Evolutionary conservation across 2,797 vertebrate species (phyloP), one percentile per base, ranked within the genome.

Genomic region (Scomberomorus guttatus): DNA sequence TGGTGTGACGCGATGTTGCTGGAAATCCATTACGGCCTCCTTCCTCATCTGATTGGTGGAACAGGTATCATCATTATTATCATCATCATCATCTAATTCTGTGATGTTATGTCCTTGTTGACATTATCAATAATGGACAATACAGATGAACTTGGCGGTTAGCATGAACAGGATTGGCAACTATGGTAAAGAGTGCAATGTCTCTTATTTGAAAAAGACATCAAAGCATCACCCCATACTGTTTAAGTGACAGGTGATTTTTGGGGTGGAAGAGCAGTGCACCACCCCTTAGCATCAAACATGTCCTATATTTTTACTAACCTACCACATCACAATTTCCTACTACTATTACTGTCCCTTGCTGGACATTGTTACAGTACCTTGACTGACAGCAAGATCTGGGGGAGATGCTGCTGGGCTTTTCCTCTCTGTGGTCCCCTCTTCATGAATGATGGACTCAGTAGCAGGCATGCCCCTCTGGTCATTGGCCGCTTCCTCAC

Each of bases 1-100:
- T 95, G 72, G 95, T 96, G 83, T 93, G 91, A 83, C 93, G 94
- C 29, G 95, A 94, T 34, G 96, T 89, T 22, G 93, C 79, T 34
- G 95, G 94, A 17, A 94, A 94, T 20, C 92, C 92, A 50, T 91
- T 94, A 25, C 72, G 86, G 44, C 76, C 91, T 74, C 76, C 88
- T 18, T 92, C 93, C 37, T 89, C 81, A 79, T 87, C 95, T 95
- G 82, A 32, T 50, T 68, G 48, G 82, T 39, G 51, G 66, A 79
- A 75, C 4, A 72, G 69, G 72, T 18, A 71, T 0, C 48, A 77
- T 20, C 46, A 80, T 27, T 13, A 77, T 75, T 29, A 75, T 62
- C 24, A 46, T 25, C 52, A 57, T 79, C 17, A n/a, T n/a, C n/a
- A 60, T 72, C 50, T 37, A 17, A 22, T 54, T 24, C 48, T 55